Conservation (phyloP, 1,140 invertebrate species). For the Macrostomum lignano region DNA sequence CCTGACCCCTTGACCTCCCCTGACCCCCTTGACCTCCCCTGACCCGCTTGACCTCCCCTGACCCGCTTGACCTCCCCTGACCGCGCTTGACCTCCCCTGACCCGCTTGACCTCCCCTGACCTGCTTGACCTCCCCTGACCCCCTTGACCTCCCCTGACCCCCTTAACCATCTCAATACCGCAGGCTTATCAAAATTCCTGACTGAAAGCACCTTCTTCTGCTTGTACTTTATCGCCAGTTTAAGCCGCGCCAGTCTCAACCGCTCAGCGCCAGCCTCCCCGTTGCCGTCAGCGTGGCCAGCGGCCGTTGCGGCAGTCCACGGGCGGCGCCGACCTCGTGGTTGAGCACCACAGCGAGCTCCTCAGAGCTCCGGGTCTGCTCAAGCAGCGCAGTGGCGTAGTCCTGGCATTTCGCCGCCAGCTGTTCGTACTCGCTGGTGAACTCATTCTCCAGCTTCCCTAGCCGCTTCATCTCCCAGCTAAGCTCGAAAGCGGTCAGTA, state of each 20-base stretch:
- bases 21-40: too few species aligned
- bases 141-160: too few species aligned
- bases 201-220: slow-evolving; percentile 81
- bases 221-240: slow-evolving; percentile 75
- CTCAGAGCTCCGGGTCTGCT: slow-evolving; percentile 64
- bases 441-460: slow-evolving; percentile 80
- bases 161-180: too few species aligned
- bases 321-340: slow-evolving; percentile 14
- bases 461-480: slow-evolving; percentile 64
- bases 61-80: too few species aligned
- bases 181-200: too few species aligned
- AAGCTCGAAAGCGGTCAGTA: slow-evolving; percentile 67
- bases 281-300: slow-evolving; percentile 39
- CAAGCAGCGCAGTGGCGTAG: slow-evolving; percentile 63
- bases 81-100: too few species aligned
- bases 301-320: too few species aligned
- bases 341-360: slow-evolving; percentile 56
- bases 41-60: too few species aligned
- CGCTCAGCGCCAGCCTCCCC: slow-evolving; percentile 53
- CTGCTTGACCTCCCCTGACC: too few species aligned
- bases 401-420: slow-evolving; percentile 63
- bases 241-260: slow-evolving; percentile 73
- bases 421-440: slow-evolving; percentile 48
- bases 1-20: too few species aligned
- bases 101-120: too few species aligned